Percentiles rank a stretch among this genome's conserved stretches.
These are phyloP conservation scores for Hypomecis punctinalis DNA, from an alignment of 2,888 invertebrate species.

Conservation along the genomic window DNA sequence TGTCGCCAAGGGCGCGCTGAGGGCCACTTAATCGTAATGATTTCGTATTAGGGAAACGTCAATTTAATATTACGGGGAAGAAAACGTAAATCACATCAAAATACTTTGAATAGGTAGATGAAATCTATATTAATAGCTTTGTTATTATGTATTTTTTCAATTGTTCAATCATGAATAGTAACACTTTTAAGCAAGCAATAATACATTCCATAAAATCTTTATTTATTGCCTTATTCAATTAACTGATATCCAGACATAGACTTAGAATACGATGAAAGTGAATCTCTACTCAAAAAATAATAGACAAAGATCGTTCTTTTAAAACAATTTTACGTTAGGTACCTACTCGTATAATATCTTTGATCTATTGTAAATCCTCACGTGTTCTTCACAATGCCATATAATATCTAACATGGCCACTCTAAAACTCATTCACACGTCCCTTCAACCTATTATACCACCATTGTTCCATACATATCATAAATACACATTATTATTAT, in stretches of 20 bases:
- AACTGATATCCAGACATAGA: too few species aligned
- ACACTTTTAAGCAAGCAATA: too few species aligned
- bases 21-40: constrained; percentile 56
- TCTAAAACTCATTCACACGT: constrained; percentile 47
- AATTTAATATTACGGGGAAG: constrained; percentile 26
- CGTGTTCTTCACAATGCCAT: constrained; percentile 42
- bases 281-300: neutral
- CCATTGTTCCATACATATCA: constrained; percentile 46
- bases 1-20: constrained; percentile 62
- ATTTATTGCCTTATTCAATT: too few species aligned
- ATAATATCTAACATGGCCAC: constrained; percentile 45
- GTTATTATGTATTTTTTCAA: too few species aligned
- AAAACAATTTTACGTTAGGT: constrained; percentile 9
- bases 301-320: constrained; percentile 5
- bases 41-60: constrained; percentile 35
- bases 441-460: constrained; percentile 39
- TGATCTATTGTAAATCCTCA: constrained; percentile 34
- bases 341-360: neutral
- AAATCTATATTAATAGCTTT: too few species aligned
- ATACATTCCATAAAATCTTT: too few species aligned
- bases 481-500: constrained; percentile 67
- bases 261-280: neutral
- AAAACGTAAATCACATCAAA: constrained; percentile 5
- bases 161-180: too few species aligned
- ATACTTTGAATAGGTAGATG: constrained; percentile 1